Evolutionary conservation across 2,888 invertebrate genomes (phyloP), one percentile per base, ranked within the genome.

Genomic region (Iselma pallidipennis): DNA sequence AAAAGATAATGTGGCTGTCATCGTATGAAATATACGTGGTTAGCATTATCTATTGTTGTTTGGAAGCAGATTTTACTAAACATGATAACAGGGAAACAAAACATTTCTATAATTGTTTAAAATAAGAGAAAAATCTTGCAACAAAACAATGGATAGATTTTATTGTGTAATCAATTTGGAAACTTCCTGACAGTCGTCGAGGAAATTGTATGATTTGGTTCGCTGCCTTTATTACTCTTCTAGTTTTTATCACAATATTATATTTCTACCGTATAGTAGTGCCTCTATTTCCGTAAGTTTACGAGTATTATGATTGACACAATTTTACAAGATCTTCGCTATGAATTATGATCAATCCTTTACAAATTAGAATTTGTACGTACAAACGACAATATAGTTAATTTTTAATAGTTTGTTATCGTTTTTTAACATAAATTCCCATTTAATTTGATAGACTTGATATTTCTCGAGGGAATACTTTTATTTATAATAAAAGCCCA

Each of bases 141-240:
- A 19, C 10, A 42, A 16, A 10, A 37, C 16, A 14, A 28, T 37
- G 37, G 6, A 19, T 42, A 42, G 19, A 42, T 42, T 45, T 21
- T 33, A 52, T 33, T 33, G 33, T 31, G n/a, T 31, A 31, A 52
- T 52, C 52, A 52, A 52, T 52, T 52, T 29, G 21, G 23, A 52
- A 52, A 52, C 33, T 52, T 52, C 16, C 28, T 23, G 33, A 52
- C 23, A 52, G 29, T 31, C 29, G 21, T 51, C 29, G 51, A 51
- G 51, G 51, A 51, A 51, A 31, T 52, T 23, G 29, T 31, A 23
- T 23, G 52, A 52, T 52, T 52, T 52, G 52, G 52, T 29, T 52
- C 19, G 33, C 29, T 28, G 31, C 31, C 10, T 52, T 52, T 52
- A 52, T 52, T 31, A 31, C 29, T 45, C 21, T 31, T 52, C 28